phyloP scores from a whole-genome alignment of 2,113 vertebrate genomes.

The Campylomormyrus numenius region DNA sequence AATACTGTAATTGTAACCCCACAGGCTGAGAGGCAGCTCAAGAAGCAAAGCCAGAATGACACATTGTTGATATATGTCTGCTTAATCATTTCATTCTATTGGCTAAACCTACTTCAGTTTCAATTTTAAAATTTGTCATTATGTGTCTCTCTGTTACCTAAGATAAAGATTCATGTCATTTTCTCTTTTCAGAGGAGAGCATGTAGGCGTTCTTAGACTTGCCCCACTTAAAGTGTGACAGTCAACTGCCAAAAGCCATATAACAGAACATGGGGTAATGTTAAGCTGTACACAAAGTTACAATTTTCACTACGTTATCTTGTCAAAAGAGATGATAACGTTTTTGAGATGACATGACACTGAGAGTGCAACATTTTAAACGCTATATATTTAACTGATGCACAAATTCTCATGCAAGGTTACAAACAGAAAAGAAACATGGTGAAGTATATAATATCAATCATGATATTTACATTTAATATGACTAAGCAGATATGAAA shows the following conservation, averaged over 20 bases:
- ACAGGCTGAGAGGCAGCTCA: not conserved
- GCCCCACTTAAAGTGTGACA: not conserved
- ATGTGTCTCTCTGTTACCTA: not conserved
- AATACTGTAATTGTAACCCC: not conserved
- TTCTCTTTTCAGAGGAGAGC: not conserved
- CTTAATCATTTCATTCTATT: not conserved
- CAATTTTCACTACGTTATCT: not conserved
- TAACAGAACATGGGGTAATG: not conserved
- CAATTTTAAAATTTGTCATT: not conserved
- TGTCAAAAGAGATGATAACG: not conserved
- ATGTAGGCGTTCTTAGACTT: not conserved
- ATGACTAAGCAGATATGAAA: not conserved
- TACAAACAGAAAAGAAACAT: not conserved
- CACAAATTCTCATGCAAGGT: not conserved
- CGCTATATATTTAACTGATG: not conserved
- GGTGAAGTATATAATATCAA: not conserved
- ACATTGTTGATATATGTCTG: not conserved
- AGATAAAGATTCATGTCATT: not conserved
- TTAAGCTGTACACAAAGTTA: not conserved
- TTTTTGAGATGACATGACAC: not conserved
- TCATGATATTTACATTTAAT: not conserved
- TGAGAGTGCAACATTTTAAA: not conserved
- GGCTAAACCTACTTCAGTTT: not conserved
- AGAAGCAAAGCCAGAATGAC: not conserved
- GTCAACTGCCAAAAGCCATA: not conserved